Evolutionary conservation across 2,113 vertebrate species (phyloP).

Genomic region (Heptranchias perlo): DNA sequence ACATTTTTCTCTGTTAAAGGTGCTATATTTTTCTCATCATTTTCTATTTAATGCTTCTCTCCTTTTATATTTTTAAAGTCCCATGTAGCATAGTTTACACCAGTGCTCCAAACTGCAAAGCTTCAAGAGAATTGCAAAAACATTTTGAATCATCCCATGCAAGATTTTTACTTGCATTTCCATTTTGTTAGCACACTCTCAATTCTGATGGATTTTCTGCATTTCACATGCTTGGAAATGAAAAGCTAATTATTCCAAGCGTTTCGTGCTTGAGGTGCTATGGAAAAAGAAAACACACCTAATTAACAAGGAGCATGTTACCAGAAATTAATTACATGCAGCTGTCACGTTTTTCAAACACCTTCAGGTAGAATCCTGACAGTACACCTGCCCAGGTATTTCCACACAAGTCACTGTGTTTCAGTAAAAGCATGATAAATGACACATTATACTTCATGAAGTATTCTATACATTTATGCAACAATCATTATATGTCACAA

Average conservation of each 20-base stretch:
- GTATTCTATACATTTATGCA: background rate
- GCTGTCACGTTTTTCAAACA: background rate
- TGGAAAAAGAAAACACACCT: constrained; percentile 14
- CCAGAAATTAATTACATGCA: constrained; percentile 36
- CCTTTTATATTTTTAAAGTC: background rate
- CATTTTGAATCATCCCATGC: background rate
- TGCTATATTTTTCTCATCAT: background rate
- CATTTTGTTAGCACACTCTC: constrained; percentile 31
- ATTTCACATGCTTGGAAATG: background rate
- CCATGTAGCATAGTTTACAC: background rate
- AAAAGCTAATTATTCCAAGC: constrained; percentile 27
- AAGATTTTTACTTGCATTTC: constrained; percentile 36
- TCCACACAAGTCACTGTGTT: background rate
- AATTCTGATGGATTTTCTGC: background rate
- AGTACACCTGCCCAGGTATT: background rate
- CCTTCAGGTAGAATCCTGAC: constrained; percentile 22
- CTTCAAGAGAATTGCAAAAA: background rate
- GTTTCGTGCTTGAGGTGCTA: background rate
- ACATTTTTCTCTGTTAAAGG: background rate
- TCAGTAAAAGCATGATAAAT: background rate
- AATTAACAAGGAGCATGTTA: constrained; percentile 20
- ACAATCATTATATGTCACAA: background rate
- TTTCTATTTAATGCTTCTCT: background rate
- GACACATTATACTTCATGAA: background rate
- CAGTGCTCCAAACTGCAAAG: background rate